A percentile compares a stretch with the other conserved stretches of the same genome.
Conservation (phyloP, 2,113 vertebrate genomes). For the Tachysurus vachellii region DNA sequence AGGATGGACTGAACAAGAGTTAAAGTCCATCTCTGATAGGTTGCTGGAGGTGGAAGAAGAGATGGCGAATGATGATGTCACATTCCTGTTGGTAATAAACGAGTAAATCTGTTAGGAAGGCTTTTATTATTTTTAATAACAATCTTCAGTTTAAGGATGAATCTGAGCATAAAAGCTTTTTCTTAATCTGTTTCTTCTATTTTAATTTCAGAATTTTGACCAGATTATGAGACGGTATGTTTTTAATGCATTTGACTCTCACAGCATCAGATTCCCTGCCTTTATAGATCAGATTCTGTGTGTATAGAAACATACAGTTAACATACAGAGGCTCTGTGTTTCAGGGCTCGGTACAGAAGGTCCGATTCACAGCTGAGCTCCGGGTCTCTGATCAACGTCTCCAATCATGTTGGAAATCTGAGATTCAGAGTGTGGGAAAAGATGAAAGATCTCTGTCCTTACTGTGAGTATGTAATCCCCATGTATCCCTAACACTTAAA, state of each 20-base stretch:
- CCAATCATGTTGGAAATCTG: slow-evolving; percentile 60
- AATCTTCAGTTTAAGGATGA: not conserved
- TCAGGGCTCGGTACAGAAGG: slow-evolving; percentile 35
- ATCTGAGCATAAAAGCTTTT: not conserved
- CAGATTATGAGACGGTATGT: slow-evolving; percentile 44
- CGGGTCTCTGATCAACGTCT: slow-evolving; percentile 54
- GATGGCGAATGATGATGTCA: slow-evolving; percentile 27
- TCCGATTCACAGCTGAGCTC: slow-evolving; percentile 7
- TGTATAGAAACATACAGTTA: not conserved
- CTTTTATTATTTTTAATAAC: not conserved
- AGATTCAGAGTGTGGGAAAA: slow-evolving; percentile 59
- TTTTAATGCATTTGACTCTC: not conserved
- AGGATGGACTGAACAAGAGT: not conserved
- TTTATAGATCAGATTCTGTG: not conserved
- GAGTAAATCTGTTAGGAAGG: not conserved
- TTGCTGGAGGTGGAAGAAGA: slow-evolving; percentile 27
- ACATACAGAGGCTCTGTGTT: not conserved
- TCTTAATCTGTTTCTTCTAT: slow-evolving; percentile 7
- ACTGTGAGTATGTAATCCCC: slow-evolving; percentile 56
- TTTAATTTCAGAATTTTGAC: slow-evolving; percentile 47
- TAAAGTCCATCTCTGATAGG: not conserved
- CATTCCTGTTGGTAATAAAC: slow-evolving; percentile 27
- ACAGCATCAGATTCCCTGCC: not conserved
- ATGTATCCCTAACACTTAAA: not conserved
- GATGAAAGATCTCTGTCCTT: slow-evolving; percentile 57